Base-by-base conservation (phyloP, 2,888 invertebrate species). In the Rugalucina vietnamica region DNA sequence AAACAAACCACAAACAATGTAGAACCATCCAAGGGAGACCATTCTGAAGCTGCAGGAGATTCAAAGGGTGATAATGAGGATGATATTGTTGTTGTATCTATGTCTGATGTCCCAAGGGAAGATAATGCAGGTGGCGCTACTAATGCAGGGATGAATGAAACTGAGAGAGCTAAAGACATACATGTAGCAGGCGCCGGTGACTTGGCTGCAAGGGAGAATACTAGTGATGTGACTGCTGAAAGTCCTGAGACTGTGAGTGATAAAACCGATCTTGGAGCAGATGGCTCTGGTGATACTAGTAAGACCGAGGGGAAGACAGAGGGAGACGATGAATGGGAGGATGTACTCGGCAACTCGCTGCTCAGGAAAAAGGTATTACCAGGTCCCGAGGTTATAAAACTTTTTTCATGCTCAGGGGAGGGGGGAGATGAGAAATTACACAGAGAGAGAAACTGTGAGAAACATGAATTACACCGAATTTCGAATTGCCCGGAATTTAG, bases 331-430 rank as follows among this genome's bases (percentile, higher is more conserved):
- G 97, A 97, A 89, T 97, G 97, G 96, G 96, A 97, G 89, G 98
- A 98, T 95, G 96, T 98, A 77, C 95, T 98, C 80, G 97, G 97
- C 21, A 97, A 97, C 95, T 97, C 97, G 36, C 96, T 97, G 84
- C 94, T 98, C 43, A 95, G 94, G 89, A 96, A 96, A 90, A 96
- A 96, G 95, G 96, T 96, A 81, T n/a, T n/a, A n/a, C n/a, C n/a
- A n/a, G n/a, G n/a, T n/a, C n/a, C n/a, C n/a, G n/a, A n/a, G n/a
- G n/a, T n/a, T n/a, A n/a, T n/a, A n/a, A n/a, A n/a, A n/a, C n/a
- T n/a, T n/a, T n/a, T n/a, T n/a, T n/a, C n/a, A n/a, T n/a, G n/a
- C n/a, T n/a, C n/a, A n/a, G n/a, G n/a, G n/a, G n/a, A n/a, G n/a
- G n/a, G n/a, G n/a, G n/a, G n/a, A n/a, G n/a, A n/a, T n/a, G n/a